Percentiles rank a stretch among this genome's conserved stretches.
Conservation (phyloP, 2,113 vertebrate species). For the Rostratula benghalensis region DNA sequence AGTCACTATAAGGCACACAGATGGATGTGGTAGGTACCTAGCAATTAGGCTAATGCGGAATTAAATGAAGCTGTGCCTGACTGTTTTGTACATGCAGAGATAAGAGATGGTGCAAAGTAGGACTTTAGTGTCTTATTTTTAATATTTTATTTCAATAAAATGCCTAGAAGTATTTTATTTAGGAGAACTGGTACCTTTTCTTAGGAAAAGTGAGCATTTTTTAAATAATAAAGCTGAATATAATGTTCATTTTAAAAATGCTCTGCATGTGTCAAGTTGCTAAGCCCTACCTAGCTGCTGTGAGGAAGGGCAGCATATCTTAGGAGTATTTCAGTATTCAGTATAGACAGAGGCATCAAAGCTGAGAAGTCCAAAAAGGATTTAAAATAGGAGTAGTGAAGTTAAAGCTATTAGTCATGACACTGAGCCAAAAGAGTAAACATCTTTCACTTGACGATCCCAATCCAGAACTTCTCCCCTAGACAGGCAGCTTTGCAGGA, state of each 20-base stretch:
- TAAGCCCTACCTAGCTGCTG: not conserved
- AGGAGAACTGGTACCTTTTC: not conserved
- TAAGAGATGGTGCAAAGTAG: not conserved
- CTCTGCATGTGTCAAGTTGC: not conserved
- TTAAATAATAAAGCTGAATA: not conserved
- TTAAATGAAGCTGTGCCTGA: not conserved
- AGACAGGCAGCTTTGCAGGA: not conserved
- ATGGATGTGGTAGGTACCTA: constrained; percentile 34
- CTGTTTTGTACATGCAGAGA: not conserved
- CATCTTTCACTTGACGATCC: not conserved
- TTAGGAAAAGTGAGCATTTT: not conserved
- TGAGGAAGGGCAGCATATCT: not conserved
- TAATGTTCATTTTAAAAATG: not conserved
- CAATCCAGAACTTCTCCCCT: not conserved
- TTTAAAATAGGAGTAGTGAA: not conserved
- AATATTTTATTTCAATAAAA: constrained; percentile 27
- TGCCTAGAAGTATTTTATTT: constrained; percentile 2
- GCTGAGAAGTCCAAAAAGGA: not conserved
- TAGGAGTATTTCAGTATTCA: not conserved
- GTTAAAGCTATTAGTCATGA: not conserved
- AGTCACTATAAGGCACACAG: constrained; percentile 16
- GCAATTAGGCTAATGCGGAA: constrained; percentile 12
- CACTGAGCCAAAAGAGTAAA: not conserved
- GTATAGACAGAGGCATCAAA: not conserved
- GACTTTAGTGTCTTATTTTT: not conserved